Conservation (phyloP, 1,140 invertebrate species). For the Leguminivora glycinivorella region DNA sequence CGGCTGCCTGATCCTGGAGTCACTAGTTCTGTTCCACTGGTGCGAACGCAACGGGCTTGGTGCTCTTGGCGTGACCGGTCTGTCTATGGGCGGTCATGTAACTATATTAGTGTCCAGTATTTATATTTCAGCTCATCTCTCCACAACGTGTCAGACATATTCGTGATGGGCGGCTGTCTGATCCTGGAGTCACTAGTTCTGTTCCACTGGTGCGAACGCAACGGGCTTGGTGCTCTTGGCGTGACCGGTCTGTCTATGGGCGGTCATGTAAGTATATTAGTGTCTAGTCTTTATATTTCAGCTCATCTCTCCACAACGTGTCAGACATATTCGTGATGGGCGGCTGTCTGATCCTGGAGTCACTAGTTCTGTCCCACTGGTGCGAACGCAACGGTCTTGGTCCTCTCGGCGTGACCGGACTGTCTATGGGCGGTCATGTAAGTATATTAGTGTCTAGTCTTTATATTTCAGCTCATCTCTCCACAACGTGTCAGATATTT, state of each 20-base stretch:
- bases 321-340: slow-evolving; percentile 99
- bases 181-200: slow-evolving; percentile 96
- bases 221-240: slow-evolving; percentile 93
- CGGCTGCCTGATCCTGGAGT: slow-evolving; percentile 96
- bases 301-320: slow-evolving; percentile 96
- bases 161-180: slow-evolving; percentile 99
- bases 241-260: slow-evolving; percentile 99
- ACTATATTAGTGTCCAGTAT: no score
- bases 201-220: slow-evolving; percentile 94
- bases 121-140: slow-evolving; percentile 96
- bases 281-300: no score
- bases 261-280: slow-evolving; percentile 80
- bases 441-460: no score
- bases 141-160: slow-evolving; percentile 98
- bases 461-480: slow-evolving; percentile 96
- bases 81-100: slow-evolving; percentile 99
- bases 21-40: slow-evolving; percentile 95
- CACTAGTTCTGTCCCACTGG: slow-evolving; percentile 95
- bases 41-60: slow-evolving; percentile 92
- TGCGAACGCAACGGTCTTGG: slow-evolving; percentile 92
- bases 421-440: slow-evolving; percentile 95
- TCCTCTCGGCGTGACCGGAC: slow-evolving; percentile 94
- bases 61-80: slow-evolving; percentile 95
- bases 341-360: slow-evolving; percentile 96
- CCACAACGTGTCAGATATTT: slow-evolving; percentile 97